These are phyloP conservation scores for Dendrolimus punctatus DNA, from an alignment of 1,140 invertebrate genomes.

Conservation along the genomic window DNA sequence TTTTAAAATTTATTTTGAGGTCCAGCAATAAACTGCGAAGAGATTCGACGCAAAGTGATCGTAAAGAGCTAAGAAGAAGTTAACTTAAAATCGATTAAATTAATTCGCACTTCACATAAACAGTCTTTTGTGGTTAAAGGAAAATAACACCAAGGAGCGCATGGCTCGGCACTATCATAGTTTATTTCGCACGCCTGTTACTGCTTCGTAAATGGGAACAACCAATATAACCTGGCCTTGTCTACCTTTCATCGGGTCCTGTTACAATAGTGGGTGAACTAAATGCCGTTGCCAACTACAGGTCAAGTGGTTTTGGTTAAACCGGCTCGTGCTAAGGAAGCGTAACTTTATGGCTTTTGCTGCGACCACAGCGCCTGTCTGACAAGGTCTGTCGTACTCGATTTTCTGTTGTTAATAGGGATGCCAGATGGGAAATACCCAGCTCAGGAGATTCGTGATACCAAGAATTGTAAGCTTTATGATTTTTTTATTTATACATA, in stretches of 20 bases:
- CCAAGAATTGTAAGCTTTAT: no score
- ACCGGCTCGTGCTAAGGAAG: slow-evolving; percentile 39
- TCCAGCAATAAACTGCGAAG: no score
- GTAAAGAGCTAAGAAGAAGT: no score
- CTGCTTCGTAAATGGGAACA: slow-evolving; percentile 30
- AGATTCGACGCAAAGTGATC: no score
- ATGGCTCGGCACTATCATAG: slow-evolving; percentile 44
- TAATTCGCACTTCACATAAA: slow-evolving; percentile 14
- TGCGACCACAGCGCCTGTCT: slow-evolving; percentile 40
- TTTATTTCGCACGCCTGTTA: slow-evolving; percentile 49
- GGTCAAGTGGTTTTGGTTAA: slow-evolving; percentile 26
- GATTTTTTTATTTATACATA: no score
- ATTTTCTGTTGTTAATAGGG: no score
- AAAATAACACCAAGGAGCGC: slow-evolving; percentile 39
- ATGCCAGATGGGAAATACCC: no score
- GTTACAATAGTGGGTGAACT: background rate
- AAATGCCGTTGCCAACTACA: slow-evolving; percentile 11
- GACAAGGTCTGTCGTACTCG: slow-evolving; percentile 20
- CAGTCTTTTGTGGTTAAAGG: slow-evolving; percentile 14
- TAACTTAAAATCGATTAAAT: no score
- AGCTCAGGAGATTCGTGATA: no score
- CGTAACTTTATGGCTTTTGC: slow-evolving; percentile 44
- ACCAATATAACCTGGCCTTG: slow-evolving; percentile 3
- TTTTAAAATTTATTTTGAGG: no score
- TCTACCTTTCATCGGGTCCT: slow-evolving; percentile 7